Percentiles rank a stretch among this genome's conserved stretches.
These are phyloP conservation scores for Tenrec ecaudatus DNA, from an alignment of 2,113 vertebrate species.

Conservation along the genomic window DNA sequence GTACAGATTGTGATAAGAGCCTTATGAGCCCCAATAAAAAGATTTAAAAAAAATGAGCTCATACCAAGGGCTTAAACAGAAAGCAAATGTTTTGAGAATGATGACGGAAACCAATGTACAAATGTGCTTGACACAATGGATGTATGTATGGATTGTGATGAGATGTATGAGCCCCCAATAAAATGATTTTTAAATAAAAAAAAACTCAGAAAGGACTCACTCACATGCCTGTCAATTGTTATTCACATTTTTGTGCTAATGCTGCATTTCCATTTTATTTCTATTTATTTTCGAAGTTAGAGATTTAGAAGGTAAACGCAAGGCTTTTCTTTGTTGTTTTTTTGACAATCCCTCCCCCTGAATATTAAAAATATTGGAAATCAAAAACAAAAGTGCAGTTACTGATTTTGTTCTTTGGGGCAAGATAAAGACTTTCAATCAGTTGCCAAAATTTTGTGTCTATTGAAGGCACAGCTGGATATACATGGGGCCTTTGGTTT, in stretches of 20 bases:
- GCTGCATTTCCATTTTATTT: conserved; percentile 25
- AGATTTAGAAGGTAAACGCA: neutral
- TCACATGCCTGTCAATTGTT: neutral
- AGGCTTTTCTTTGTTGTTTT: neutral
- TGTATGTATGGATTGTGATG: too few relatives aligned
- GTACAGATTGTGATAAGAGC: too few relatives aligned
- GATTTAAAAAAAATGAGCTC: too few relatives aligned
- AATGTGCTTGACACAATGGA: too few relatives aligned
- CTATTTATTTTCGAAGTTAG: conserved; percentile 33
- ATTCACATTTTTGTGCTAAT: neutral
- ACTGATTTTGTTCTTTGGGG: conserved; percentile 15
- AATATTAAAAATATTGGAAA: conserved; percentile 30
- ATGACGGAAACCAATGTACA: too few relatives aligned
- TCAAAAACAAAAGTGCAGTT: neutral
- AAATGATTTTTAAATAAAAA: too few relatives aligned
- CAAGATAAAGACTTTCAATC: conserved; percentile 28
- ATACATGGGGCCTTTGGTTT: neutral
- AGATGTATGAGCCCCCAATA: too few relatives aligned
- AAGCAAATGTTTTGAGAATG: too few relatives aligned
- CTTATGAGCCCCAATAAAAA: too few relatives aligned
- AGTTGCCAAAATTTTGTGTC: conserved; percentile 18
- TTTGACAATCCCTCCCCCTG: neutral
- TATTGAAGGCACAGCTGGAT: neutral
- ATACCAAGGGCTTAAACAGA: too few relatives aligned
- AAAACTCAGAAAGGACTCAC: neutral